Conservation (phyloP, 2,888 invertebrate genomes). For the Limenitis camilla region DNA sequence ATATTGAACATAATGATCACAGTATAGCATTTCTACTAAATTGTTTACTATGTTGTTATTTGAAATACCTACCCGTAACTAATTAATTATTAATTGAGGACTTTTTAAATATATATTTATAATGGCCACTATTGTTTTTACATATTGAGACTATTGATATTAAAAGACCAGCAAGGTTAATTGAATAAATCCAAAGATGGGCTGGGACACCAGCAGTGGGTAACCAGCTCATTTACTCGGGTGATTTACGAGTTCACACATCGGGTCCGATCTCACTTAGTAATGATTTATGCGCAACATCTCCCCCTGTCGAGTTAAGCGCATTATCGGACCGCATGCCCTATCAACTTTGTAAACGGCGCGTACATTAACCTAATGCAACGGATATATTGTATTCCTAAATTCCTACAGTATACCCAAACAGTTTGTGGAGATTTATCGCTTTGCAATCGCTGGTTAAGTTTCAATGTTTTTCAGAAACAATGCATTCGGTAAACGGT, state of each 20-base stretch:
- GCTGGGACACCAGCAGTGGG: slow-evolving; percentile 54
- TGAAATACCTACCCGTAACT: no score
- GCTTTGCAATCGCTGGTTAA: no score
- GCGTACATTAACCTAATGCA: slow-evolving; percentile 32
- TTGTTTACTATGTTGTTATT: no score
- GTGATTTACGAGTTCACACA: slow-evolving; percentile 73
- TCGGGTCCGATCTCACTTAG: slow-evolving; percentile 68
- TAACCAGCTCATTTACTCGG: slow-evolving; percentile 61
- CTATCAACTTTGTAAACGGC: slow-evolving; percentile 62
- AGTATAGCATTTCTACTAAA: no score
- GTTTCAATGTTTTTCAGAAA: no score
- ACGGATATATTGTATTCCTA: slow-evolving; percentile 5
- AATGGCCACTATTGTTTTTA: not conserved
- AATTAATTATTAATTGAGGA: no score
- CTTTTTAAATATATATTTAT: no score
- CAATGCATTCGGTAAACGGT: no score
- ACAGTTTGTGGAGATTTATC: slow-evolving; percentile 3
- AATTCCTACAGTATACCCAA: not conserved
- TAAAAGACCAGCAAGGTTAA: slow-evolving; percentile 8
- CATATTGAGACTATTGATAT: slow-evolving; percentile 13
- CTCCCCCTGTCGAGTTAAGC: slow-evolving; percentile 63
- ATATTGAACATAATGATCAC: no score
- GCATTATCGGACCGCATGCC: slow-evolving; percentile 64
- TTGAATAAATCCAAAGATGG: slow-evolving; percentile 41
- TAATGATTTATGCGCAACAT: slow-evolving; percentile 70